Evolutionary conservation across 2,113 vertebrate species (phyloP).

Genomic region (Cichladusa arquata): DNA sequence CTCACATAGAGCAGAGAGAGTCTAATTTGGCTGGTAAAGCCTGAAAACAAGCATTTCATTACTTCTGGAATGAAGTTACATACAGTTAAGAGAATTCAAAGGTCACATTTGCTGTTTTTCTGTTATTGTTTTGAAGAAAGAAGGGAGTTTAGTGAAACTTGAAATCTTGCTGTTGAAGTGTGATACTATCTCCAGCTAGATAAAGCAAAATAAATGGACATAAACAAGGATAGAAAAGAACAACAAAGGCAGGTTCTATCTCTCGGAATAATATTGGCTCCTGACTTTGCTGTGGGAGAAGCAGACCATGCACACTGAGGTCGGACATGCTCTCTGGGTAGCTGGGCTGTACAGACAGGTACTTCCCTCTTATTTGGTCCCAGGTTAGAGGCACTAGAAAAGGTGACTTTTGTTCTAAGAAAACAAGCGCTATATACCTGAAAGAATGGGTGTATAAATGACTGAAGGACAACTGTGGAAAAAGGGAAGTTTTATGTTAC

Average conservation of each 20-base stretch:
- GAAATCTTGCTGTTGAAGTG: neutral
- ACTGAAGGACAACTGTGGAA: neutral
- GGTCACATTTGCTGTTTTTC: neutral
- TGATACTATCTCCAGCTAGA: neutral
- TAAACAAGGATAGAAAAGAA: neutral
- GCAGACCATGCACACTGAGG: neutral
- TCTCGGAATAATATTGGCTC: neutral
- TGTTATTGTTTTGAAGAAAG: neutral
- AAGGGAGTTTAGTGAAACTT: neutral
- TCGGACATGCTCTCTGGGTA: neutral
- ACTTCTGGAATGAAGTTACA: neutral
- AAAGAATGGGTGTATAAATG: neutral
- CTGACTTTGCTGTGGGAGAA: neutral
- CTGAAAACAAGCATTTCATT: neutral
- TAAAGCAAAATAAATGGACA: neutral
- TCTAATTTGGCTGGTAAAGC: neutral
- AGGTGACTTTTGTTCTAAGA: neutral
- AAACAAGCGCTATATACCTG: neutral
- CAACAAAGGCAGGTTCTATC: neutral
- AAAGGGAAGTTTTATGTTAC: neutral
- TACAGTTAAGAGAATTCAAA: neutral
- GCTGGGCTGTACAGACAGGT: neutral
- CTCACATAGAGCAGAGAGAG: neutral
- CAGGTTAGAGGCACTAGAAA: neutral
- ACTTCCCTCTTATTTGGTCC: neutral